Conservation (phyloP, 2,888 invertebrate species). For the Epinotia nisella region DNA sequence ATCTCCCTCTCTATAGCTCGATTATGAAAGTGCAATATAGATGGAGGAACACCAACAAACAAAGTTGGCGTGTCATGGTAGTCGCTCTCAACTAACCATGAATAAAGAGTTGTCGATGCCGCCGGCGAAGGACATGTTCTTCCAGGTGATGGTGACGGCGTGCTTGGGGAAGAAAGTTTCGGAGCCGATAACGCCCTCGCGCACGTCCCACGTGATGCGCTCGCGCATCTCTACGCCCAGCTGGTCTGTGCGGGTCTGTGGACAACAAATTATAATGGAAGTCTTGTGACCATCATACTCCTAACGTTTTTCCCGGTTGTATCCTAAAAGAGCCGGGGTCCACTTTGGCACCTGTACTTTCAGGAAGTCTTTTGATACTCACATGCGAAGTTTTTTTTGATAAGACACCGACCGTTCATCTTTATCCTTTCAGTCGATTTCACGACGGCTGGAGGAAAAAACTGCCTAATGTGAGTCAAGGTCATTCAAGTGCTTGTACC, state of each 20-base stretch:
- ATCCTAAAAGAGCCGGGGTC: too few species aligned
- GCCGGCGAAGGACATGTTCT: slow-evolving; percentile 96
- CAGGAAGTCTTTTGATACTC: too few species aligned
- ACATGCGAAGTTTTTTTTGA: too few species aligned
- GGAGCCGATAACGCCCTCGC: slow-evolving; percentile 95
- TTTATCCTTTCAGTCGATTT: too few species aligned
- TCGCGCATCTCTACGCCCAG: slow-evolving; percentile 94
- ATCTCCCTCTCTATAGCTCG: too few species aligned
- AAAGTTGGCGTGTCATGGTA: background rate
- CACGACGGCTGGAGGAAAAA: too few species aligned
- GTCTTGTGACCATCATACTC: background rate
- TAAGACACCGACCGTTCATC: too few species aligned
- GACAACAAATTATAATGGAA: slow-evolving; percentile 45
- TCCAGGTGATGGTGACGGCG: slow-evolving; percentile 96
- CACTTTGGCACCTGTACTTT: too few species aligned
- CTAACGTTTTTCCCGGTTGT: too few species aligned
- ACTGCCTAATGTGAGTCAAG: too few species aligned
- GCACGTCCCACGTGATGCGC: slow-evolving; percentile 94
- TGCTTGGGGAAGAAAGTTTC: slow-evolving; percentile 96
- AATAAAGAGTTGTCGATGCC: slow-evolving; percentile 92
- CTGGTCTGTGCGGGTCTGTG: slow-evolving; percentile 89
- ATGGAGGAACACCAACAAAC: background rate
- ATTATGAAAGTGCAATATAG: background rate
- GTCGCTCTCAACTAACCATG: slow-evolving; percentile 77
- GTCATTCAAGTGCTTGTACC: too few species aligned